Evolutionary conservation across 2,888 invertebrate species (phyloP), one percentile per base, ranked within the genome.

Genomic region (Aethes cnicana): DNA sequence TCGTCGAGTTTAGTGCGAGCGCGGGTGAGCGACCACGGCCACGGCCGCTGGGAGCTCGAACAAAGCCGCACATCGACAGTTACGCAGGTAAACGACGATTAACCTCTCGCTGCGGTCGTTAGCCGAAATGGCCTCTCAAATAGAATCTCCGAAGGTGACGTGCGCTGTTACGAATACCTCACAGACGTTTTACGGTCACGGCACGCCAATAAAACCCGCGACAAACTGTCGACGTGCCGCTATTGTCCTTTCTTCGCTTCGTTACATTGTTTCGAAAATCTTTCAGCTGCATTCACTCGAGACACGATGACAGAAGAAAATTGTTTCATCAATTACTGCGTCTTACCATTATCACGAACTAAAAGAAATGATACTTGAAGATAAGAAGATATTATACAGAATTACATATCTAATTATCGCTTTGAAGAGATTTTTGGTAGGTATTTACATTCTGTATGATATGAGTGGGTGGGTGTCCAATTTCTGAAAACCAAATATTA

Each of bases 1-100:
- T 68, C 62, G 56, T 58, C 63, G 63, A 68, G 72, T 81, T 86
- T 81, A 87, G 72, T 81, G 72, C 56, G 58, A 54, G 55, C 39
- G 56, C 74, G 82, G 84, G 85, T 87, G 75, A 84, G 73, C 77
- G 86, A 81, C 86, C 84, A 85, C 69, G 68, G 77, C 86, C 85
- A 86, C 65, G 86, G 86, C 64, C 82, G 32, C 59, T 55, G 60
- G 59, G 63, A 62, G 63, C 69, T 65, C 68, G 63, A 74, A 81
- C 81, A 82, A 81, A 82, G 77, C 72, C 63, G 55, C 62, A 56
- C 61, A 57, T 52, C 66, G 72, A 77, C 84, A 79, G 81, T 82
- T 81, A 80, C 73, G 71, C 83, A 84, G 83, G 84, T 86, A 81
- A 81, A 73, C 75, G 66, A 66, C 75, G 74, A 84, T 82, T 83